phyloP scores from a whole-genome alignment of 2,113 vertebrate genomes.

The Peromyscus maniculatus region DNA sequence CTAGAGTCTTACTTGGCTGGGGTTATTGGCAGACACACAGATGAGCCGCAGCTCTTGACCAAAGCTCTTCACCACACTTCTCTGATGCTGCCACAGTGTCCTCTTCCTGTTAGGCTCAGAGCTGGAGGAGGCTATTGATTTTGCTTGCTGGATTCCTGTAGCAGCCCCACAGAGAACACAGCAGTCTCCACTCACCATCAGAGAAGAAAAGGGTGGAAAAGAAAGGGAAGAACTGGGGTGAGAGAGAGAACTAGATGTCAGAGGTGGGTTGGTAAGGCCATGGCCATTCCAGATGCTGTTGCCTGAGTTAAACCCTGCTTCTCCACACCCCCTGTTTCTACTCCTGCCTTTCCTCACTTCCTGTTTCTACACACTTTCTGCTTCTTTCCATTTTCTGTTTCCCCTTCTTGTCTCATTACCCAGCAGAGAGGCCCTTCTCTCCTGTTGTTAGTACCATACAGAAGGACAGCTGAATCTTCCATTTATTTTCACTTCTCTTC shows the following conservation, averaged over 20 bases:
- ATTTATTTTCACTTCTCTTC: slow-evolving; percentile 9
- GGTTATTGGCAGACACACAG: not conserved
- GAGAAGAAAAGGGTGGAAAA: not conserved
- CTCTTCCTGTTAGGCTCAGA: not conserved
- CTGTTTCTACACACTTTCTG: not conserved
- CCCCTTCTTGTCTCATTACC: not conserved
- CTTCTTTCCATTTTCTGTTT: not conserved
- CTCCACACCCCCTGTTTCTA: not conserved
- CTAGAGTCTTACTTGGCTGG: not conserved
- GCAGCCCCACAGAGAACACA: fast-evolving
- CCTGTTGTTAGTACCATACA: not conserved
- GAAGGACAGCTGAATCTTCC: not conserved
- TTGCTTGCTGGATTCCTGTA: not conserved
- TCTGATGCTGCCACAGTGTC: not conserved
- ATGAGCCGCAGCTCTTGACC: not conserved
- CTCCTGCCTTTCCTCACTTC: not conserved
- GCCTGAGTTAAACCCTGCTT: not conserved
- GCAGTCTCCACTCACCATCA: not conserved
- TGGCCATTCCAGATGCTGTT: not conserved
- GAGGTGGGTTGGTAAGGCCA: not conserved
- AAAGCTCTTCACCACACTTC: not conserved
- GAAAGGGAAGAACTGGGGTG: not conserved
- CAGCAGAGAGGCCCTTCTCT: not conserved
- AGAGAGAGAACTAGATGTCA: not conserved
- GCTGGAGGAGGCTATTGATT: not conserved